Conservation (phyloP, 2,113 vertebrate species). For the Mohoua ochrocephala region DNA sequence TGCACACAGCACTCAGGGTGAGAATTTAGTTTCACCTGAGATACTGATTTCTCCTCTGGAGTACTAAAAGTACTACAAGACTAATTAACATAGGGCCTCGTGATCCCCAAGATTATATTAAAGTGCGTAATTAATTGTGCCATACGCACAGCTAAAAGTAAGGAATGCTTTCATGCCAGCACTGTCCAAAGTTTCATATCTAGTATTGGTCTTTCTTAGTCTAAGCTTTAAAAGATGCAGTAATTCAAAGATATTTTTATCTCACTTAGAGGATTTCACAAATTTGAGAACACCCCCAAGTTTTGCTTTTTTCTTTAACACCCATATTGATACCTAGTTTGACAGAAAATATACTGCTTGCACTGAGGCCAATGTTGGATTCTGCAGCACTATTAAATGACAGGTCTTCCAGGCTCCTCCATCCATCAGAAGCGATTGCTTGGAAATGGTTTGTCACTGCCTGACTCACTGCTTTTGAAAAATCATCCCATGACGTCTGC, state of each 20-base stretch:
- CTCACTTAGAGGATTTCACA: not conserved
- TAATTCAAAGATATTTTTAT: slow-evolving; percentile 14
- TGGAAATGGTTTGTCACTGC: slow-evolving; percentile 79
- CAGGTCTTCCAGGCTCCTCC: slow-evolving; percentile 73
- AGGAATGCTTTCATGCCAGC: not conserved
- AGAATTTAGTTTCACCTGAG: not conserved
- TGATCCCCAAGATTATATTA: not conserved
- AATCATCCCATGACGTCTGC: slow-evolving; percentile 81
- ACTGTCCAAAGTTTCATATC: not conserved
- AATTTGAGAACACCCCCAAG: not conserved
- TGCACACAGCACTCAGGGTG: not conserved
- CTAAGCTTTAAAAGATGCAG: not conserved
- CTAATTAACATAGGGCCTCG: not conserved
- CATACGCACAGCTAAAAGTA: not conserved
- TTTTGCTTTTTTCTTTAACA: not conserved
- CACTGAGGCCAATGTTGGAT: slow-evolving; percentile 72
- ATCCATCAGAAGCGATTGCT: slow-evolving; percentile 77
- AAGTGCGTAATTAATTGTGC: not conserved
- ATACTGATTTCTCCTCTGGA: not conserved
- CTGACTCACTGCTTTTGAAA: slow-evolving; percentile 77
- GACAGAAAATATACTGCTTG: slow-evolving; percentile 73
- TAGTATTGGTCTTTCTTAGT: not conserved
- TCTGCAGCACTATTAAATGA: slow-evolving; percentile 63
- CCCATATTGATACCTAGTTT: slow-evolving; percentile 70
- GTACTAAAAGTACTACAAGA: not conserved